Evolutionary conservation across 1,140 invertebrate genomes (phyloP), one percentile per base, ranked within the genome.

Genomic region (Apis cerana): DNA sequence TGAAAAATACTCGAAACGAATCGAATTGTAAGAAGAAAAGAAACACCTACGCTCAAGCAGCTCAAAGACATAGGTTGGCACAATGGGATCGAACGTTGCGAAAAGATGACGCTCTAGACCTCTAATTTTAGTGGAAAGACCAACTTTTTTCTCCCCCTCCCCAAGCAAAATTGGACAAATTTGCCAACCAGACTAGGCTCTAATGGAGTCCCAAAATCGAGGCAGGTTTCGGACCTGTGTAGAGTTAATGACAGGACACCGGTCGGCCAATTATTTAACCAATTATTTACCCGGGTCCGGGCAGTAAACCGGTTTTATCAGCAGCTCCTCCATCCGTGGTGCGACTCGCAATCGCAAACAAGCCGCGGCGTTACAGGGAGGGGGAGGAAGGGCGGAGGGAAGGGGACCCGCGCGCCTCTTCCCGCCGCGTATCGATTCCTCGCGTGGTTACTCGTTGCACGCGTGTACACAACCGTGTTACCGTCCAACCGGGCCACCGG

Each of bases 371-470:
- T 75, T 80, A 48, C 75, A 75, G 61, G 61, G 54, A 12, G 13
- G 50, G 56, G 50, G 56, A 27, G 33, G 33, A 4, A 1, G 3
- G 33, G 3, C n/a, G 33, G 33, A 7, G 4, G 23, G 15, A 33
- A 3, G 61, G 61, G 15, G 12, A 56, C 0, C n/a, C 61, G 15
- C 23, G 15, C 68, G 56, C 83, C 79, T 82, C 65, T 62, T 75
- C 19, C 61, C 27, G 52, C 71, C 59, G 71, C n/a, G 56, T 87
- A 87, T 87, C 85, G 85, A 87, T 87, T 87, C 80, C 59, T 19
- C 80, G 21, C 80, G 74, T 75, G 56, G 62, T 83, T 72, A 76
- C 59, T 33, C 33, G 76, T 64, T 65, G 61, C 65, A 81, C 76
- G 75, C 70, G 85, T 23, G 76, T 84, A 64, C 69, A 79, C 54